Percentiles rank a stretch among this genome's conserved stretches.
Evolutionary conservation across 2,888 invertebrate species (phyloP).

Genomic region (Hirtodrosophila confusa): DNA sequence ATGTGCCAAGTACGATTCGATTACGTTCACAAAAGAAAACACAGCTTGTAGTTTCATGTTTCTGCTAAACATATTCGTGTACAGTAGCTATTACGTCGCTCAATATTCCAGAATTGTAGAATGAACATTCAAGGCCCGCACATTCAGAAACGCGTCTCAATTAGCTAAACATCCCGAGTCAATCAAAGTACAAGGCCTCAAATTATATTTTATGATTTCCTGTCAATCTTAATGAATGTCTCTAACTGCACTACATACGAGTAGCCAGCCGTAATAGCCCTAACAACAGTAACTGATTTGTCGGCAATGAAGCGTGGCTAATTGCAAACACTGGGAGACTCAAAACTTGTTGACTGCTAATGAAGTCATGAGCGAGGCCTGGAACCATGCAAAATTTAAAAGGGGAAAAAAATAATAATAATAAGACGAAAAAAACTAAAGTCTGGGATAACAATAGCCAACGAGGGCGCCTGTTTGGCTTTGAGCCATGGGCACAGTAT

Average conservation of each 20-base stretch:
- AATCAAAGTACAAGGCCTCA: slow-evolving; percentile 53
- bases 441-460: slow-evolving; percentile 57
- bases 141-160: slow-evolving; percentile 35
- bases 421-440: slow-evolving; percentile 8
- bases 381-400: slow-evolving; percentile 27
- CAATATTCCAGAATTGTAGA: background rate
- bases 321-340: slow-evolving; percentile 60
- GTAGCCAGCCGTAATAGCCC: slow-evolving; percentile 31
- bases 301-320: slow-evolving; percentile 71
- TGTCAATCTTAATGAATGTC: slow-evolving; percentile 70
- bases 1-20: too few relatives aligned
- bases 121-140: slow-evolving; percentile 10
- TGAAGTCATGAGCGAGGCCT: slow-evolving; percentile 64
- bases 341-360: slow-evolving; percentile 69
- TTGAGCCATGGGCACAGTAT: slow-evolving; percentile 1
- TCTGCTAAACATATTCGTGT: background rate
- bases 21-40: background rate
- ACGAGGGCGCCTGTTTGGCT: slow-evolving; percentile 55
- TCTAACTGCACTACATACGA: slow-evolving; percentile 45
- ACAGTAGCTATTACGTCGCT: slow-evolving; percentile 8
- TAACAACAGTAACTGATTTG: slow-evolving; percentile 65
- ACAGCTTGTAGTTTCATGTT: slow-evolving; percentile 6
- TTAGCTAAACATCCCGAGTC: slow-evolving; percentile 53
- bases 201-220: slow-evolving; percentile 77
- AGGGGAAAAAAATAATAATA: background rate